These are phyloP conservation scores for Amphiduros pacificus DNA, from an alignment of 2,888 invertebrate species.

Conservation along the genomic window DNA sequence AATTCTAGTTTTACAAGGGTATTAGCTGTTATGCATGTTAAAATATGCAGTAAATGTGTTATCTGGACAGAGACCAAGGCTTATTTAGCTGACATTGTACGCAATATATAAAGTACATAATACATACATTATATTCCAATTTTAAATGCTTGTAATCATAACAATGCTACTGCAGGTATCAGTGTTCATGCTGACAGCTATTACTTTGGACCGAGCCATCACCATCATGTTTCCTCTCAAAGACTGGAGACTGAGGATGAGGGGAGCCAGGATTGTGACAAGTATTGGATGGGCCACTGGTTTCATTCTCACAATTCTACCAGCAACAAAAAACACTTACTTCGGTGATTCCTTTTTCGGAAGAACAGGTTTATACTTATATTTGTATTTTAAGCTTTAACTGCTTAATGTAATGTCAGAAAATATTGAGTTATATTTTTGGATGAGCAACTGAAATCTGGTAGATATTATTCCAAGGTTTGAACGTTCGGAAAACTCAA, in stretches of 20 bases:
- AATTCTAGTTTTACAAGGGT: no score
- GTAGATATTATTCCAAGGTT: neutral
- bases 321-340: constrained; percentile 50
- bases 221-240: constrained; percentile 57
- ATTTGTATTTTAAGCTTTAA: neutral
- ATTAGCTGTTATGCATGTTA: no score
- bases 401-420: neutral
- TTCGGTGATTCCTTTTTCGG: constrained; percentile 47
- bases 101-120: no score
- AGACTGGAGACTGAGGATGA: constrained; percentile 39
- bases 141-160: no score
- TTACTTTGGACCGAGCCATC: constrained; percentile 58
- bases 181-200: constrained; percentile 59
- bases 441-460: neutral
- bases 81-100: no score
- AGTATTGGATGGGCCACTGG: constrained; percentile 43
- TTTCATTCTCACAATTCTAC: constrained; percentile 42
- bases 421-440: neutral
- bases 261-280: constrained; percentile 45
- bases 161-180: no score
- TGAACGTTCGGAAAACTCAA: no score
- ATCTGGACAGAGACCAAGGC: no score
- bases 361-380: constrained; percentile 23
- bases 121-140: no score
- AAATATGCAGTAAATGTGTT: no score